Conservation (phyloP, 2,797 vertebrate species). For the Triplophysa bombifrons region DNA sequence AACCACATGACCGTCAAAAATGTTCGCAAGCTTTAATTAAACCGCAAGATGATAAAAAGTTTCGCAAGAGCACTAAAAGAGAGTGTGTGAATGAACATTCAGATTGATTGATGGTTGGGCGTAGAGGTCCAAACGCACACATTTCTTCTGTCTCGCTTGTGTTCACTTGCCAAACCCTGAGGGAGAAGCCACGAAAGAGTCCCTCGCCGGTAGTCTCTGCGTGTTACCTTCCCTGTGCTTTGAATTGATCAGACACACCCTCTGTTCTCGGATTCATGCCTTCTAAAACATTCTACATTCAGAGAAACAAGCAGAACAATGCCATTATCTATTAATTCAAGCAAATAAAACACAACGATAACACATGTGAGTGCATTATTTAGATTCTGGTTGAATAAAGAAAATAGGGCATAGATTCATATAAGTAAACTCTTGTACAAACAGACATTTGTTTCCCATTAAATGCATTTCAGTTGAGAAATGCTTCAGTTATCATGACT, state of each 20-base stretch:
- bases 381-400: neutral
- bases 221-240: constrained; percentile 8
- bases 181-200: constrained; percentile 21
- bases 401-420: neutral
- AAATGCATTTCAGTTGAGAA: neutral
- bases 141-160: constrained; percentile 10
- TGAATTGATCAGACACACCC: constrained; percentile 17
- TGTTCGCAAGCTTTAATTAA: neutral
- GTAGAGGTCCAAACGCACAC: neutral
- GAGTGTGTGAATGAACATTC: neutral
- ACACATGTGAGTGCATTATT: neutral
- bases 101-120: constrained; percentile 36
- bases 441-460: neutral
- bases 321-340: neutral
- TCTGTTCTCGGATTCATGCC: neutral
- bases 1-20: neutral
- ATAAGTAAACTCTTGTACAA: neutral
- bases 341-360: neutral
- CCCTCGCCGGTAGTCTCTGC: neutral
- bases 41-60: neutral
- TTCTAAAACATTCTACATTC: neutral
- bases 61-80: neutral
- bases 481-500: constrained; percentile 19
- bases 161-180: constrained; percentile 34
- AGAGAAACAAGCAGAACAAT: neutral